A percentile compares a stretch with the other conserved stretches of the same genome.
These are phyloP conservation scores for Pseudorhiza aurosa DNA, from an alignment of 30 jellyfish, hydroid and myxozoan species.

Conservation along the genomic window DNA sequence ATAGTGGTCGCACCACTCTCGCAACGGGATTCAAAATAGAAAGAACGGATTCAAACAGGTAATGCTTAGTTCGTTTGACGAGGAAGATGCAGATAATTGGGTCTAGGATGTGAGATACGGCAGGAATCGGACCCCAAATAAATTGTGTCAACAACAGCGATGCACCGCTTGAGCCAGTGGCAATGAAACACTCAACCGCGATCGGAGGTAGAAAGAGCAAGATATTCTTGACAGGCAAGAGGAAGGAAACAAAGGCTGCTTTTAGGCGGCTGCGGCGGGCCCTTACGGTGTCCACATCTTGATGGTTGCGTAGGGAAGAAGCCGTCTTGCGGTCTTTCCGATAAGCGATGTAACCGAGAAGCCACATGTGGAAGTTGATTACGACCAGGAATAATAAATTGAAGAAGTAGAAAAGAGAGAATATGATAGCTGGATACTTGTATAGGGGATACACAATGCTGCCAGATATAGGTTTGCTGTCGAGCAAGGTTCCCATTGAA, in stretches of 20 bases:
- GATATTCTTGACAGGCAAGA: conserved; percentile 5
- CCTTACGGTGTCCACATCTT: neutral
- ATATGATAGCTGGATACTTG: neutral
- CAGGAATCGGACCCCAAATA: conserved; percentile 4
- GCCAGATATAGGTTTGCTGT: neutral
- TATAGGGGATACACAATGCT: neutral
- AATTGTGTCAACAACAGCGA: neutral
- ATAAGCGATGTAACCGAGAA: conserved; percentile 3
- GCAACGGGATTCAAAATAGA: neutral
- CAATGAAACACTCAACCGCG: neutral
- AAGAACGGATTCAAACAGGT: neutral
- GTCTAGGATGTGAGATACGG: conserved; percentile 6
- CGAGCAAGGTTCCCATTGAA: neutral
- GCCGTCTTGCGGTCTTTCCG: neutral
- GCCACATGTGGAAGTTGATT: conserved; percentile 20
- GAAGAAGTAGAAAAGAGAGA: neutral
- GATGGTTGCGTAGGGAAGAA: neutral
- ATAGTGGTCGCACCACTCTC: neutral
- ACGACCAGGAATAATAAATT: neutral
- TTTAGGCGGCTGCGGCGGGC: neutral
- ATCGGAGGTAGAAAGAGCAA: conserved; percentile 12
- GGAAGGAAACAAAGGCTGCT: neutral
- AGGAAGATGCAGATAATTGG: conserved; percentile 5
- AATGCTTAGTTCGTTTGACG: neutral
- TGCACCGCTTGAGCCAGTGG: neutral